Conservation (phyloP, 2,888 invertebrate genomes). For the Heteromyza rotundicornis region DNA sequence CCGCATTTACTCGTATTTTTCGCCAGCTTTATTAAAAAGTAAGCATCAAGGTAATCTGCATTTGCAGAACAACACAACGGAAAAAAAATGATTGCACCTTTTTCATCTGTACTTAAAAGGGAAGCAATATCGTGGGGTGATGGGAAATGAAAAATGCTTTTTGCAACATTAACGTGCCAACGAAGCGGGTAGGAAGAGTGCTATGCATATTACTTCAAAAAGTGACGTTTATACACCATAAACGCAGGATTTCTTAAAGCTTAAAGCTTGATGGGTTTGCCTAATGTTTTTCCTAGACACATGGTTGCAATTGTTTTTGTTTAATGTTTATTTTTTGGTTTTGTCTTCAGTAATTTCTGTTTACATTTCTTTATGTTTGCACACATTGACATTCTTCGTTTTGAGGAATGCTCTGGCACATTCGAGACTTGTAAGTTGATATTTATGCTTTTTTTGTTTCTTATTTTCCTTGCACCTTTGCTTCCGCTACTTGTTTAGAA, state of each 20-base stretch:
- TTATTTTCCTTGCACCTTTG: not conserved
- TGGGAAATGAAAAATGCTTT: not conserved
- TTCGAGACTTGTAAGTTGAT: not conserved
- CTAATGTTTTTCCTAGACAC: no score
- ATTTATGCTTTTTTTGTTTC: not conserved
- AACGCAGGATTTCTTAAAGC: not conserved
- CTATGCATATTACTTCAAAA: not conserved
- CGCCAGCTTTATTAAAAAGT: slow-evolving; percentile 13
- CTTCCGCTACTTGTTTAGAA: not conserved
- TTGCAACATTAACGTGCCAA: slow-evolving; percentile 5
- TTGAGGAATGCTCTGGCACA: not conserved
- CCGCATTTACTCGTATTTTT: not conserved
- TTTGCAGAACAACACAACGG: no score
- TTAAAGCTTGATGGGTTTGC: not conserved
- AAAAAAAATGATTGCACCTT: no score
- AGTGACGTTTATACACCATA: not conserved
- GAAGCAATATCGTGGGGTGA: not conserved
- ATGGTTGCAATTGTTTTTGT: no score
- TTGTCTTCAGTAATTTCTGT: not conserved
- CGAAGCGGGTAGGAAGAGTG: not conserved
- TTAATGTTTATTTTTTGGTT: not conserved
- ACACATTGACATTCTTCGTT: not conserved
- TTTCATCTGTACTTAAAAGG: no score
- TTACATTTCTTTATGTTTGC: not conserved
- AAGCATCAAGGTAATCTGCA: slow-evolving; percentile 10